phyloP scores from a whole-genome alignment of 2,113 vertebrate genomes.

The Cacatua alba region DNA sequence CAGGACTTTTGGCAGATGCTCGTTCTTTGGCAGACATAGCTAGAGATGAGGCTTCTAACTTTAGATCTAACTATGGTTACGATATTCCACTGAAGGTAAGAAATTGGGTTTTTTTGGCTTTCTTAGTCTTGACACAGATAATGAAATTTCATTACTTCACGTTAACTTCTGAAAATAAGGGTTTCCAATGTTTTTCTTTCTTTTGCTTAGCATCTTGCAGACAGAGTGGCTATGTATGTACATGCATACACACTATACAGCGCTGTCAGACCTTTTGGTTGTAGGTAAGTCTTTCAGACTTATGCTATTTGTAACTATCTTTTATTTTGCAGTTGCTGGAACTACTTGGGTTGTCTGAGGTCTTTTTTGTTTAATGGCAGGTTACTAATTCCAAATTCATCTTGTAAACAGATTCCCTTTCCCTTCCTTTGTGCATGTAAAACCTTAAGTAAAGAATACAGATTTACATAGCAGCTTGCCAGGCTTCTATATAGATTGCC shows the following conservation, averaged over 20 bases:
- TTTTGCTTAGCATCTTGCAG: slow-evolving; percentile 87
- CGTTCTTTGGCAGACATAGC: slow-evolving; percentile 94
- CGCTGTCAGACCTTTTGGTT: slow-evolving; percentile 96
- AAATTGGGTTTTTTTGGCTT: neutral
- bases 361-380: neutral
- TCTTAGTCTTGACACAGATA: fast-evolving
- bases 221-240: slow-evolving; percentile 98
- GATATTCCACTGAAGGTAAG: slow-evolving; percentile 94
- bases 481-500: neutral
- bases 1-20: slow-evolving; percentile 93
- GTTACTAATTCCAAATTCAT: no score
- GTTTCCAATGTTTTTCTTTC: neutral
- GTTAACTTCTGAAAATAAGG: neutral
- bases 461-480: fast-evolving
- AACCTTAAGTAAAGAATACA: neutral
- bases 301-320: neutral
- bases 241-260: slow-evolving; percentile 98
- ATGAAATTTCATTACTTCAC: neutral
- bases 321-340: neutral
- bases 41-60: slow-evolving; percentile 96
- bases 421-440: neutral
- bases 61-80: slow-evolving; percentile 95
- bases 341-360: neutral
- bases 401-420: neutral
- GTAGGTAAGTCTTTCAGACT: slow-evolving; percentile 81